Evolutionary conservation across 2,113 vertebrate genomes (phyloP).

Genomic region (Ranitomeya variabilis): DNA sequence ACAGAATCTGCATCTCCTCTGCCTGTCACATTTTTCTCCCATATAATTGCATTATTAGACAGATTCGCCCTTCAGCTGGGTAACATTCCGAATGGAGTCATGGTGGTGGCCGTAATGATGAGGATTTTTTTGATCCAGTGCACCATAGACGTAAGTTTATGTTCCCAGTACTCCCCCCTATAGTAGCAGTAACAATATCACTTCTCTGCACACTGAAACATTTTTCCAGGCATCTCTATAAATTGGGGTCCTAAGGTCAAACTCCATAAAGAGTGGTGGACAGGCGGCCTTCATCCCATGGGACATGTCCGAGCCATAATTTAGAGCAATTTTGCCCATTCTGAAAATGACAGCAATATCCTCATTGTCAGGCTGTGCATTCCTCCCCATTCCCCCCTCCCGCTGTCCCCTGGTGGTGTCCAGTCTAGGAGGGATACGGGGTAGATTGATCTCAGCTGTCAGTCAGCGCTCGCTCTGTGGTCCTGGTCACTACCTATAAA

Average conservation of each 20-base stretch:
- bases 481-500: neutral
- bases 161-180: neutral
- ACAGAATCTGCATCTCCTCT: no score
- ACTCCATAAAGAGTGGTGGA: neutral
- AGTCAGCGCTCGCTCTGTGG: neutral
- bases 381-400: neutral
- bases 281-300: neutral
- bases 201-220: neutral
- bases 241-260: conserved; percentile 15
- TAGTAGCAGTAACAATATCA: neutral
- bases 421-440: neutral
- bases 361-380: neutral
- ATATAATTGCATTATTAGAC: neutral
- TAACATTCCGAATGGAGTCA: no score
- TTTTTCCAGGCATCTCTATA: neutral
- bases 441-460: neutral
- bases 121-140: no score
- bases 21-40: no score
- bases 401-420: neutral
- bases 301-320: neutral
- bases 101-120: no score
- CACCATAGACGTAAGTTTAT: no score
- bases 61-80: no score
- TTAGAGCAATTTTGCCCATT: neutral
- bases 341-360: conserved; percentile 17